Conservation (phyloP, 2,113 vertebrate species). For the Alaudala cheleensis region DNA sequence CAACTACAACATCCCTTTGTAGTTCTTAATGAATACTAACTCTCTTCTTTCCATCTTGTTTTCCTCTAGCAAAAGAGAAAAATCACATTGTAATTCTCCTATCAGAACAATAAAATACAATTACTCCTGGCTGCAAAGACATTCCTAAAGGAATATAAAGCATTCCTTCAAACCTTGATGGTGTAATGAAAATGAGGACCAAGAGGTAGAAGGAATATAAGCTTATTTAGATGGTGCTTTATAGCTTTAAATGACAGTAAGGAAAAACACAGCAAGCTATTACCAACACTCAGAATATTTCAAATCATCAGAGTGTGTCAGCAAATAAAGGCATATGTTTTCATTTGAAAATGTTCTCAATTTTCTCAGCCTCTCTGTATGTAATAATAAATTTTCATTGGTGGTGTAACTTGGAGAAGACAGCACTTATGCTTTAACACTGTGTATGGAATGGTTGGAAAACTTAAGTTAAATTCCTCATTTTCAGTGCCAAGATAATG, state of each 20-base stretch:
- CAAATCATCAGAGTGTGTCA: background rate
- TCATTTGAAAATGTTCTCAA: background rate
- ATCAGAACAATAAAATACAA: background rate
- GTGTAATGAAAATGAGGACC: background rate
- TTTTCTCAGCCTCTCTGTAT: background rate
- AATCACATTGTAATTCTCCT: background rate
- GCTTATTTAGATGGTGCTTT: background rate
- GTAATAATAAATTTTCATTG: background rate
- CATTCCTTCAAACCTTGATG: background rate
- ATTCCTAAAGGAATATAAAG: background rate
- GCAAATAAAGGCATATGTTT: background rate
- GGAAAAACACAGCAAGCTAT: background rate
- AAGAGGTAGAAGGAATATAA: background rate
- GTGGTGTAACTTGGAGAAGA: background rate
- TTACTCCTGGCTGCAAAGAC: background rate
- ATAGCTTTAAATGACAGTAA: background rate
- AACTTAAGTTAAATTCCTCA: background rate
- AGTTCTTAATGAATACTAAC: background rate
- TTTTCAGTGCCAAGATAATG: background rate
- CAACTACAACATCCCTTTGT: background rate
- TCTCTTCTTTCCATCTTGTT: background rate
- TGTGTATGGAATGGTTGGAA: background rate
- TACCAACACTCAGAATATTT: background rate
- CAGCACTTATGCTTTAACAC: background rate
- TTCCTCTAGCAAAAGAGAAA: background rate